Evolutionary conservation across 2,797 vertebrate genomes (phyloP).

Genomic region (Sciaenops ocellatus): DNA sequence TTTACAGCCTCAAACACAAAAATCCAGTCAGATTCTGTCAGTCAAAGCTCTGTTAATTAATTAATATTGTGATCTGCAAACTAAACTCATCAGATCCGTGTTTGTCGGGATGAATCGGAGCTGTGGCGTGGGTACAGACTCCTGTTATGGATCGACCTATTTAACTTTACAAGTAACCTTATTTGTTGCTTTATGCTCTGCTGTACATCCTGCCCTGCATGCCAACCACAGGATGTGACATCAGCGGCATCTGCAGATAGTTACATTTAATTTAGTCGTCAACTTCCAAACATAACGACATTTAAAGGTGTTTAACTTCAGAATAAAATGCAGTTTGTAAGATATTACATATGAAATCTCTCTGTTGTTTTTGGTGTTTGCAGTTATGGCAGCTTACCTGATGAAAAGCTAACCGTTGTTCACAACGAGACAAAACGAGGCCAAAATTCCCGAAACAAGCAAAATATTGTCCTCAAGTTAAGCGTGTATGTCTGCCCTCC

Average conservation of each 20-base stretch:
- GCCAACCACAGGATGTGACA: constrained; percentile 2
- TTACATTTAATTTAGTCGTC: neutral
- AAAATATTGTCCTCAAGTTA: too few relatives aligned
- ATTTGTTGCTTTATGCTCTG: neutral
- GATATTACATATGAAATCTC: too few relatives aligned
- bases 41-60: neutral
- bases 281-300: neutral
- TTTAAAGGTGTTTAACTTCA: neutral
- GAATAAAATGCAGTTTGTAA: too few relatives aligned
- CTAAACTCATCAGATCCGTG: neutral
- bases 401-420: neutral
- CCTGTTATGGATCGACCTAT: constrained; percentile 20
- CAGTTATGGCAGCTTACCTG: neutral
- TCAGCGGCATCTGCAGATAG: neutral
- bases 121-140: neutral
- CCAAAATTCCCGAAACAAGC: neutral
- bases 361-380: neutral
- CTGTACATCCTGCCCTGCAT: constrained; percentile 4
- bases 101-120: too few relatives aligned
- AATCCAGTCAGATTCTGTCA: neutral
- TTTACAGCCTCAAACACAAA: neutral
- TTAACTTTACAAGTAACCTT: neutral
- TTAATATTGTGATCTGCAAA: too few relatives aligned
- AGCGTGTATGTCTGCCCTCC: neutral
- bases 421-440: neutral